Base-by-base conservation (phyloP, 1,140 invertebrate species). In the Anadara kagoshimensis region DNA sequence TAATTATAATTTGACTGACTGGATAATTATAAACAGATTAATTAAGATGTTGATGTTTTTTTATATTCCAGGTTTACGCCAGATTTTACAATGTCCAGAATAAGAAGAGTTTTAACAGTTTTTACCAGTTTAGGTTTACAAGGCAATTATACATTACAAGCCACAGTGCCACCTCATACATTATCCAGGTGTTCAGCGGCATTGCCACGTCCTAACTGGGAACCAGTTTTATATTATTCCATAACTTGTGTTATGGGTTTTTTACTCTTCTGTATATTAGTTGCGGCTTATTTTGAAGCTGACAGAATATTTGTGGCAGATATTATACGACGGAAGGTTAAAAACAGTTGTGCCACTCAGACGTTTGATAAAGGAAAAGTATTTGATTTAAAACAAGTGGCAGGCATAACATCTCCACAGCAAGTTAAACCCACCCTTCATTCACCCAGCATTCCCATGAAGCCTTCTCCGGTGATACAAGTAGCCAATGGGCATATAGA, bases 21-120 rank as follows among this genome's bases (percentile, higher is more conserved):
- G n/a, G n/a, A n/a, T n/a, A n/a, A n/a, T n/a, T n/a, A n/a, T n/a
- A n/a, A n/a, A n/a, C n/a, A n/a, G n/a, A n/a, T n/a, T n/a, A n/a
- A n/a, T n/a, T n/a, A n/a, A n/a, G n/a, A n/a, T n/a, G n/a, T n/a
- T n/a, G n/a, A 59, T 47, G 5, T 68, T 66, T 75, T 69, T 80
- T 59, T 56, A 41, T 78, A 44, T 84, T 90, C 73, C 83, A 91
- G 91, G 14, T 98, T 97, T 87, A 95, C 95, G 0, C 94, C 97
- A 10, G 97, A 99, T 90, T 98, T 97, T 85, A 96, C 97, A 5
- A 90, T 97, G 69, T 93, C 95, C 0, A 92, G 93, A 69, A 92
- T 97, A 29, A 91, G 94, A 72, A 92, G 95, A 62, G 87, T 84
- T 63, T 84, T 93, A 43, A 89, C 90, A 68, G 89, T 93, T 72